Conservation (phyloP, 2,888 invertebrate genomes). For the Ornithoptera alexandrae region DNA sequence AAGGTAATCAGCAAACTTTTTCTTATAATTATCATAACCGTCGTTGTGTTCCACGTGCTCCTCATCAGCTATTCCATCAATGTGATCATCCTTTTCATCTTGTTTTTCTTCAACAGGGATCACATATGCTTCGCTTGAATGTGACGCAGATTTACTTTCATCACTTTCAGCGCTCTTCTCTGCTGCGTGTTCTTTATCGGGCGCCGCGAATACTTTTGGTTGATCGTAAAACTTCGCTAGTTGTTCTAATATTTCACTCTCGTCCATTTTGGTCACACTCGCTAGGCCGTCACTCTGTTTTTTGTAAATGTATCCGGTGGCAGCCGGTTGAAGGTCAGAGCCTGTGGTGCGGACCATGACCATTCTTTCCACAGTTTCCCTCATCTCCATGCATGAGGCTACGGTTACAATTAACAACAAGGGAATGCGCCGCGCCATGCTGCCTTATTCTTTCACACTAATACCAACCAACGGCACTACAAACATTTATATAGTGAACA, state of each 20-base stretch:
- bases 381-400: conserved; percentile 66
- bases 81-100: conserved; percentile 47
- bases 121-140: conserved; percentile 48
- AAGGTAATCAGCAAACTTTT: conserved; percentile 60
- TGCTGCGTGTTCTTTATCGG: conserved; percentile 50
- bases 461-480: conserved; percentile 66
- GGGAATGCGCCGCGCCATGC: conserved; percentile 60
- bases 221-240: conserved; percentile 62
- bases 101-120: conserved; percentile 67
- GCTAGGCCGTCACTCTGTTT: conserved; percentile 71
- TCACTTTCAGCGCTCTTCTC: conserved; percentile 50
- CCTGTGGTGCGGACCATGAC: conserved; percentile 78
- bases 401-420: conserved; percentile 46
- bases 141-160: conserved; percentile 53
- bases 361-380: conserved; percentile 75
- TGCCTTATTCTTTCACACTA: conserved; percentile 55
- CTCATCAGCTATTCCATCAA: conserved; percentile 57
- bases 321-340: conserved; percentile 80
- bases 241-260: conserved; percentile 68
- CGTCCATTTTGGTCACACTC: conserved; percentile 71
- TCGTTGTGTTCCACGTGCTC: conserved; percentile 60
- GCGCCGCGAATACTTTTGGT: conserved; percentile 59
- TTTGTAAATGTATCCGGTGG: conserved; percentile 79
- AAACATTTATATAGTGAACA: conserved; percentile 71
- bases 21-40: conserved; percentile 48